Evolutionary conservation across 2,113 vertebrate species (phyloP), one percentile per base, ranked within the genome.

Genomic region (Emydocephalus ijimae): DNA sequence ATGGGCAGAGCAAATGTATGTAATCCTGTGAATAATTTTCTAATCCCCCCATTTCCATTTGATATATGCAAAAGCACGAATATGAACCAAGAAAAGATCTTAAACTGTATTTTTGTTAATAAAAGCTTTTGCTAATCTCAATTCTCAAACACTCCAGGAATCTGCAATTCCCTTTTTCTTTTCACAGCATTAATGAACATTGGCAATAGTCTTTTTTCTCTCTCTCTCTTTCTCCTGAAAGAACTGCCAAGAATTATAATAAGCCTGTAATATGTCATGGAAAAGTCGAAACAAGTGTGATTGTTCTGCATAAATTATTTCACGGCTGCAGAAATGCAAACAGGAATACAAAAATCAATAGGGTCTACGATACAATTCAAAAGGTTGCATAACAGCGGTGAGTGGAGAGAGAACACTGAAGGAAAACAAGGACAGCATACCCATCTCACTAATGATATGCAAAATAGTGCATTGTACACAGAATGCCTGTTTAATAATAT

Each of bases 161-260:
- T 24, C 94, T 94, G 92, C 94, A 96, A 61, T 96, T 98, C 95
- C 96, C 97, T 97, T 98, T 98, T 98, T 97, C 96, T 98, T 98
- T 97, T 97, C 94, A 96, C 95, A 96, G 94, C 94, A 95, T 96
- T 98, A 97, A 97, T 97, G 96, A 98, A 97, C 97, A 97, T 59
- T 95, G 95, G 92, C 97, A 97, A 96, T 91, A 97, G 95, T 92
- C 88, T 92, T 55, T 91, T 94, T 94, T 55, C 92, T 34, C 93
- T 45, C 5, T 55, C 18, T 43, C 48, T 29, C 54, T 93, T 69
- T 34, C 69, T 43, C 48, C 94, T 86, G 96, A 96, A 96, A 96
- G 94, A 89, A 89, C 95, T 95, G 88, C 92, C 89, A 96, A 93
- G 95, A 97, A 96, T 96, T 96, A 94, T 97, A 97, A 96, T 94